phyloP scores from a whole-genome alignment of 2,888 invertebrate genomes.

The Acronicta alni region DNA sequence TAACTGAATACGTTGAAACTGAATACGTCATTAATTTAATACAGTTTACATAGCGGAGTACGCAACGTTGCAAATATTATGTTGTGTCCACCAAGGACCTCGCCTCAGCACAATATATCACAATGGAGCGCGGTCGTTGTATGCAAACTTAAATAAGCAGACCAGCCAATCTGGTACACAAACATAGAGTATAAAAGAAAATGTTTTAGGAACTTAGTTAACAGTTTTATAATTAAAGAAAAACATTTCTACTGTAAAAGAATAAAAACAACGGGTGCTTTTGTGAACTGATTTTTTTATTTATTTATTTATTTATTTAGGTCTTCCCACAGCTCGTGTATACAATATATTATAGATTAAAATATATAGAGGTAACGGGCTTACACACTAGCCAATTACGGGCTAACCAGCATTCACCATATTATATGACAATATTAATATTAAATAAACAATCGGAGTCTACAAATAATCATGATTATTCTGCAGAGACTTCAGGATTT shows the following conservation, averaged over 20 bases:
- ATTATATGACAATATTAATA: no score
- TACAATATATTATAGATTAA: no score
- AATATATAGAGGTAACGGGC: no score
- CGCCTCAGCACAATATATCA: constrained; percentile 24
- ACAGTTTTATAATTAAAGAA: neutral
- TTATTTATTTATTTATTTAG: no score
- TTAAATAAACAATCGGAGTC: no score
- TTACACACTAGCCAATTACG: no score
- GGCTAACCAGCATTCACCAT: no score
- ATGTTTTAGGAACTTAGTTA: constrained; percentile 6
- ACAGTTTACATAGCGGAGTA: neutral
- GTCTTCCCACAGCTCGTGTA: no score
- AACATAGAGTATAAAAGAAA: neutral
- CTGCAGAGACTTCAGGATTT: no score
- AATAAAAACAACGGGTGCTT: no score
- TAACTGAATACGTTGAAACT: constrained; percentile 7
- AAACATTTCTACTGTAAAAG: neutral
- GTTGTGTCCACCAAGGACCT: constrained; percentile 10
- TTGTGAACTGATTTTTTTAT: no score
- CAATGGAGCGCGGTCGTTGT: neutral
- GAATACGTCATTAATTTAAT: constrained; percentile 9
- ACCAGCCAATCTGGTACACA: constrained; percentile 7
- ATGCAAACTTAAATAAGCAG: constrained; percentile 16
- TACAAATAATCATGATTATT: no score
- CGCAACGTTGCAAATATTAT: constrained; percentile 6